Base-by-base conservation (phyloP, 2,888 invertebrate species). In the Acleris sparsana region DNA sequence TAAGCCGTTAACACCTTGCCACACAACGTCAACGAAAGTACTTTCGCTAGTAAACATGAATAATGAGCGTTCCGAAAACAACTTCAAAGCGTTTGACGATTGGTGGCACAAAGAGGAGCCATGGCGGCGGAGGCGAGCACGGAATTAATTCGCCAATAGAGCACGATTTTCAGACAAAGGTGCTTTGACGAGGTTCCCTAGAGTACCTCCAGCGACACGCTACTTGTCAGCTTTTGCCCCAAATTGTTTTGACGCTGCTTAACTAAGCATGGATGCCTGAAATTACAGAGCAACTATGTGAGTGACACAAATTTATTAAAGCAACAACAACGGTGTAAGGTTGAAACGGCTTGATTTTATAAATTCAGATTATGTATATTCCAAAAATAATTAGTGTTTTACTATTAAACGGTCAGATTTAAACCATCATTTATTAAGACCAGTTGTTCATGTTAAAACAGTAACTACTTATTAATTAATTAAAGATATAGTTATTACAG, bases 71-170 rank as follows among this genome's bases (percentile, higher is more conserved):
- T 74, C 73, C 58, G 69, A 78, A 79, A 79, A 79, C 75, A 77
- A 72, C 78, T 79, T 80, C 76, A 80, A 81, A 82, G 78, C 77
- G 73, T 74, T 77, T 78, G 78, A 80, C 76, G 73, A 79, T 78
- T 73, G 74, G 67, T 64, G 70, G 71, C 73, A 82, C 80, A 85
- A 83, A 85, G 80, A 77, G 76, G 77, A 77, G 71, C 73, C 73
- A 73, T 75, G 71, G 75, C 73, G 73, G 74, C 72, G 70, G 70
- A 73, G 72, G 72, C 71, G 72, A 77, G 78, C 75, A 76, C 76
- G 73, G 76, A 83, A 87, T 86, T 85, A 88, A 87, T 85, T 86
- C 84, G 81, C 81, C 83, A 82, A 86, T 83, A 82, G 76, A 80
- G 77, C 77, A 74, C 74, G 79, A 80, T 77, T 80, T 79, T 75